Base-by-base conservation (phyloP, 2,113 vertebrate genomes). In the Indicator indicator region DNA sequence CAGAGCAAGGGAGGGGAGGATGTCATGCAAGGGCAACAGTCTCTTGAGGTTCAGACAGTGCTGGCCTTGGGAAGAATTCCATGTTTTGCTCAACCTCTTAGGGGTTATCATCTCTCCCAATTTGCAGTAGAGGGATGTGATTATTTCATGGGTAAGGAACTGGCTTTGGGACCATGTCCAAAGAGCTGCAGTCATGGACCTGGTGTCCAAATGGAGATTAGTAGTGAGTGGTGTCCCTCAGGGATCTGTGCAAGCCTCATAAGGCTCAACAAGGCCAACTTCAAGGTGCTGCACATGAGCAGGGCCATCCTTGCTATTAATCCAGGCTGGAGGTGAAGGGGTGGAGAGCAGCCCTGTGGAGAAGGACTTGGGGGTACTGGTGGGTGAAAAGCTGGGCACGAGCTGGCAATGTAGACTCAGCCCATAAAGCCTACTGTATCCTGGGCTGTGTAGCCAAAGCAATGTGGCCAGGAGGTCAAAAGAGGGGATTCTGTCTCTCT, bases 101-200 rank as follows among this genome's bases (percentile, higher is more conserved):
- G 7, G 50, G 16, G 24, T 44, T 44, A 48, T 75, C 8, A 5
- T 55, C 2, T 7, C 9, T 11, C 8, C 3, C 4, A 4, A 0
- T 46, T 38, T 46, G 16, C 63, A n/a, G 20, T 6, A 55, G n/a
- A 42, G 38, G 16, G 9, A 64, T 5, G 13, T 19, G 0, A 3
- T 38, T 18, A n/a, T 64, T 68, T 24, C 6, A 7, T n/a, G 40
- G 44, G 4, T 42, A 58, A 76, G 15, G 27, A 62, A 1, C 6
- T 65, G 55, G 4, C 50, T 83, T 48, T 16, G 2, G 85, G 54
- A 11, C 21, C 26, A 14, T 1, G 0, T 77, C 59, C 26, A 6
- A 26, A 42, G 65, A 15, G 46, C 23, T 68, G 38, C 9, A 33
- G 54, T 67, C 46, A 46, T 2, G 0, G 2, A 8, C 26, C 23